Evolutionary conservation across 1,140 invertebrate genomes (phyloP), one percentile per base, ranked within the genome.

Genomic region (Neotoxoptera formosana): DNA sequence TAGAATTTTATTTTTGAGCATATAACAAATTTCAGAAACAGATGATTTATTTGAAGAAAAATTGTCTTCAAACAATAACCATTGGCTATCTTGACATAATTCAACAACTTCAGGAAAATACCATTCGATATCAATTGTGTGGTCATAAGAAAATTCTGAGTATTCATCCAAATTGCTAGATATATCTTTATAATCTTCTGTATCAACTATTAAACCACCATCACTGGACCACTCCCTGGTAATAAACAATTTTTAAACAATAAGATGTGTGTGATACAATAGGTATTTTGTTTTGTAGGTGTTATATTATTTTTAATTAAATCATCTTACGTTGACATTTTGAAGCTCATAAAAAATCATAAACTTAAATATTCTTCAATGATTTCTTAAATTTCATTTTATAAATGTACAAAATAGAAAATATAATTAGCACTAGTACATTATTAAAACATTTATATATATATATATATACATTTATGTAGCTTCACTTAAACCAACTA

Each of bases 41-140:
- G 23, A 51, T 53, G 36, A 56, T 53, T 93, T 47, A 84, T 93
- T 48, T 83, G 21, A 36, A 14, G 34, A 36, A 53, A 93, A n/a
- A 30, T 84, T 11, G 7, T 83, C 36, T 93, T 93, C 91, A 53
- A 86, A 41, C 25, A 84, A 84, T 83, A 83, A 51, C 76, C 67
- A 93, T 84, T 14, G 76, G 20, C 34, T 53, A 41, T 84, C 34
- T 83, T 93, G 34, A 53, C 48, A 51, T 56, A 93, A 36, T 23
- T 93, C 81, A 36, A 84, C 14, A 51, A 93, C 41, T 56, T 41
- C 4, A 47, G 91, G 91, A 86, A 93, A 93, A 93, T 93, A 34
- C 90, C 90, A 91, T 47, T 91, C 90, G 9, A 47, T 41, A 41
- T 21, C 34, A 90, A 45, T 90, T 56, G 30, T 60, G 41, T 45